Conservation (phyloP, 2,797 vertebrate genomes). For the Prionace glauca region DNA sequence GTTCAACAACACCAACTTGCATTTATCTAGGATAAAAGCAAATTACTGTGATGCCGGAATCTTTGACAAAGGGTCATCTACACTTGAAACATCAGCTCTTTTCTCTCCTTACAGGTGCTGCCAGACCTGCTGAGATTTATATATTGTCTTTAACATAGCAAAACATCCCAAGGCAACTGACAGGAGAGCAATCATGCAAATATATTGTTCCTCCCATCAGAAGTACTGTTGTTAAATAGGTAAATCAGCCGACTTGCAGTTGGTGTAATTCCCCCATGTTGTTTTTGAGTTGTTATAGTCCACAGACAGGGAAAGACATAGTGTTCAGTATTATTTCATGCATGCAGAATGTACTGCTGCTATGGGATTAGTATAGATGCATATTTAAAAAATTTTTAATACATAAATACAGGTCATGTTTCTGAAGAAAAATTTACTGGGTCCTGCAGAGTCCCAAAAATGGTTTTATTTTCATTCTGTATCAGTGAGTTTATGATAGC, state of each 20-base stretch:
- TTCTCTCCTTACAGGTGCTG: no score
- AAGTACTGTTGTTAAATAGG: neutral
- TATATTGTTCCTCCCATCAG: neutral
- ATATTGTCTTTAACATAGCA: neutral
- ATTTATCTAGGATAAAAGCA: neutral
- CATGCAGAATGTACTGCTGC: neutral
- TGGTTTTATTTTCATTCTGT: neutral
- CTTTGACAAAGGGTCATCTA: no score
- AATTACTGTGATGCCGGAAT: no score
- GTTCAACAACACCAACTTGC: neutral
- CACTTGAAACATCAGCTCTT: no score
- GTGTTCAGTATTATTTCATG: neutral
- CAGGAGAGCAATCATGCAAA: neutral
- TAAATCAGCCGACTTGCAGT: neutral
- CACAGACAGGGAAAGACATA: neutral
- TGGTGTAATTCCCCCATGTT: neutral
- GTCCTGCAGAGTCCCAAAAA: neutral
- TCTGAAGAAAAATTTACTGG: neutral
- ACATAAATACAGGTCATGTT: neutral
- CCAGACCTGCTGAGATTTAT: neutral
- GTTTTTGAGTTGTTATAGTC: neutral
- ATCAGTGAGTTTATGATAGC: neutral
- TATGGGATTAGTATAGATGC: neutral
- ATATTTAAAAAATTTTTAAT: neutral
- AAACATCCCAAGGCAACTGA: neutral